A percentile compares a stretch with the other conserved stretches of the same genome.
phyloP scores from a whole-genome alignment of 2,888 invertebrate genomes.

The Drosophila glabriapex region DNA sequence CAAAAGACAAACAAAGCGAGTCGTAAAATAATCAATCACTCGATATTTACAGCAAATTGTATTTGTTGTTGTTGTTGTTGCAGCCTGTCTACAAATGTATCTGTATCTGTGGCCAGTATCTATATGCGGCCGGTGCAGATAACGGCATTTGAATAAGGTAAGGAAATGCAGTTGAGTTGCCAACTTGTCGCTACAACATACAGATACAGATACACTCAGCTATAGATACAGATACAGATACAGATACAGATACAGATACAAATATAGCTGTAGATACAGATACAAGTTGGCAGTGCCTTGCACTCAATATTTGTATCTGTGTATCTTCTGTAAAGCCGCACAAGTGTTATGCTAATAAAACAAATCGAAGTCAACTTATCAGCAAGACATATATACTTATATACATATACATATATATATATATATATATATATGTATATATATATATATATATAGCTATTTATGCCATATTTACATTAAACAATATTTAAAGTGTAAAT shows the following conservation, averaged over 20 bases:
- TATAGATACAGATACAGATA: slow-evolving; percentile 12
- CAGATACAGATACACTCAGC: slow-evolving; percentile 2
- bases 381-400: slow-evolving; percentile 29
- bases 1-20: slow-evolving; percentile 12
- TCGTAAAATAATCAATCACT: slow-evolving; percentile 79
- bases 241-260: slow-evolving; percentile 10
- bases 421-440: slow-evolving; percentile 32
- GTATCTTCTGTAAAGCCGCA: slow-evolving; percentile 39
- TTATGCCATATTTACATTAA: slow-evolving; percentile 63
- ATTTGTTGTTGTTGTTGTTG: not conserved
- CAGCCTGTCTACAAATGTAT: slow-evolving; percentile 36
- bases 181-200: slow-evolving; percentile 56
- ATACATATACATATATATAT: slow-evolving; percentile 2
- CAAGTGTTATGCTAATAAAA: slow-evolving; percentile 83
- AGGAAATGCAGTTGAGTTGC: slow-evolving; percentile 62
- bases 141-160: slow-evolving; percentile 78
- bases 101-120: slow-evolving; percentile 32
- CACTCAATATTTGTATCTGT: slow-evolving; percentile 46
- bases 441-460: slow-evolving; percentile 35
- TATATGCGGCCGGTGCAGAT: slow-evolving; percentile 42
- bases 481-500: slow-evolving; percentile 74
- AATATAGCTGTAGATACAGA: slow-evolving; percentile 1
- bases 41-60: slow-evolving; percentile 77
- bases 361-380: slow-evolving; percentile 70
- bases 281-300: slow-evolving; percentile 27